Evolutionary conservation across 2,113 vertebrate genomes (phyloP), one percentile per base, ranked within the genome.

Genomic region (Galemys pyrenaicus): DNA sequence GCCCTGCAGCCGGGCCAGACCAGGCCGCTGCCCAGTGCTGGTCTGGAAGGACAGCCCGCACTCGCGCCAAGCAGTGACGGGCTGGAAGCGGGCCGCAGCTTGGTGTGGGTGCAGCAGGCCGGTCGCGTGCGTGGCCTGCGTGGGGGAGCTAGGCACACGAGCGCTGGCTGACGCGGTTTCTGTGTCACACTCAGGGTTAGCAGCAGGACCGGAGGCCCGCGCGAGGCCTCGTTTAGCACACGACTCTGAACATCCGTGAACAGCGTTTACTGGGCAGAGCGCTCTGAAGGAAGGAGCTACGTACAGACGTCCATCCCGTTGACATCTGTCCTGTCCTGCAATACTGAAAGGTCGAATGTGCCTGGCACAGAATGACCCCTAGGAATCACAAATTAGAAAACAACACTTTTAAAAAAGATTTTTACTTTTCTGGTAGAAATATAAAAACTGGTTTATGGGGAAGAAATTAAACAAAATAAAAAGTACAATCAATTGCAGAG

Each of bases 261-360:
- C 96, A 98, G 97, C 94, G 70, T 98, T 97, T 98, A 97, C 97
- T 98, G 93, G 97, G 98, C 97, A 98, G 98, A 97, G 96, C 93
- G 71, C 95, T 97, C 94, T 82, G 94, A 95, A 97, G 28, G 62
- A 97, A 97, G 95, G 96, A 92, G 95, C 95, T 96, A 97, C 97
- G 96, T 98, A 98, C 98, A 98, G 94, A 96, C 97, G 96, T 96
- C 94, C 96, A 81, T 97, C 97, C 94, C 94, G 95, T 97, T 97
- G 97, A 97, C 97, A 96, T 96, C 97, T 95, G 94, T 97, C 97
- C 96, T 97, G 88, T 96, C 96, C 97, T 97, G 97, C 97, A 98
- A 98, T 95, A 98, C 97, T 98, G 98, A 93, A 96, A 97, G 92
- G 97, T 74, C 98, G 98, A 98, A 99, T 98, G 98, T 98, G 97